phyloP scores from a whole-genome alignment of 1,140 invertebrate genomes.

The Drosophila baimaii region DNA sequence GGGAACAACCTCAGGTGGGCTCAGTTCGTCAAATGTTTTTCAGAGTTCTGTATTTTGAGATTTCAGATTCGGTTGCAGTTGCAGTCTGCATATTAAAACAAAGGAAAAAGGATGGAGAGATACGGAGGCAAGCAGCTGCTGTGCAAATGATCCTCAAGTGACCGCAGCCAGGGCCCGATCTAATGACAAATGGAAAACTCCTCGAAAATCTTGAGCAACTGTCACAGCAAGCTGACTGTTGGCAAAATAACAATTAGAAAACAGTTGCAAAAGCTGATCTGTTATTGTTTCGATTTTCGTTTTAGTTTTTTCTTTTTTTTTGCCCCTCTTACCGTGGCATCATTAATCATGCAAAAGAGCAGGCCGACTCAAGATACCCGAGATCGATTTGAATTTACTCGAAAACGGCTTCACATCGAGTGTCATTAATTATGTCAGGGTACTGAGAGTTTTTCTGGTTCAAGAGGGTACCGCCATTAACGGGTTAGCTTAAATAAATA shows the following conservation, averaged over 20 bases:
- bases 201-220: conserved; percentile 43
- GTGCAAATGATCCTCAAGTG: conserved; percentile 68
- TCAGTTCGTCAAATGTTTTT: conserved; percentile 60
- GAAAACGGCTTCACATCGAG: conserved; percentile 28
- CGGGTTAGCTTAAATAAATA: conserved; percentile 50
- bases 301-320: neutral
- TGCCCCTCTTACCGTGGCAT: conserved; percentile 1
- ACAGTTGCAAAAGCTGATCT: conserved; percentile 78
- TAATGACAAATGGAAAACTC: conserved; percentile 58
- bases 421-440: conserved; percentile 54
- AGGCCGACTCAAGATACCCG: conserved; percentile 50
- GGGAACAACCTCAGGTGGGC: conserved; percentile 74
- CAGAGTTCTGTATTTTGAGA: conserved; percentile 5
- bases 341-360: conserved; percentile 73
- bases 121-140: conserved; percentile 37
- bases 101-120: conserved; percentile 24
- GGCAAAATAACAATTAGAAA: conserved; percentile 80
- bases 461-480: conserved; percentile 57
- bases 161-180: conserved; percentile 36
- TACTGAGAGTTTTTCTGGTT: conserved; percentile 41
- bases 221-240: conserved; percentile 58
- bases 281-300: conserved; percentile 24
- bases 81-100: conserved; percentile 78
- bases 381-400: conserved; percentile 56
- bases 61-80: conserved; percentile 51